phyloP scores from a whole-genome alignment of 2,113 vertebrate genomes.

The Bothrops jararaca region DNA sequence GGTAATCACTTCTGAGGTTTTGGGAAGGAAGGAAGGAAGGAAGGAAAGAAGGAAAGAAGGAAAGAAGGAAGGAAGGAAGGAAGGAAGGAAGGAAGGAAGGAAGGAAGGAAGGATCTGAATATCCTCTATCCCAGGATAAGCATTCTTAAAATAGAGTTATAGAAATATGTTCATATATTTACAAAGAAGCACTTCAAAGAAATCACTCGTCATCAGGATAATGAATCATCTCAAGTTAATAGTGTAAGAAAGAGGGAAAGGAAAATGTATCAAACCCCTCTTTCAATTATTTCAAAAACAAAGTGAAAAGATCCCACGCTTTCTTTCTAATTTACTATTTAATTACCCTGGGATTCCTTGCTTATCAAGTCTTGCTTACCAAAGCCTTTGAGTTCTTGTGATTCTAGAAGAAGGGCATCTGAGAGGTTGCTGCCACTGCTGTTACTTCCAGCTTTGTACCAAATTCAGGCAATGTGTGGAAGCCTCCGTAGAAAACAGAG shows the following conservation, averaged over 20 bases:
- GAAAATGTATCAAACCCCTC: not conserved
- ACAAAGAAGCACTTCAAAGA: not conserved
- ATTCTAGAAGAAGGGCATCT: not conserved
- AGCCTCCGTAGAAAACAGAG: not conserved
- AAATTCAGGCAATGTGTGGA: not conserved
- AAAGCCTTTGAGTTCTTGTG: not conserved
- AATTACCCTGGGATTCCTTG: not conserved
- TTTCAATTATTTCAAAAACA: not conserved
- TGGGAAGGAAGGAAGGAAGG: too few relatives aligned
- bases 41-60: too few relatives aligned
- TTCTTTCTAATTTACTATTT: not conserved
- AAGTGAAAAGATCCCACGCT: too few relatives aligned
- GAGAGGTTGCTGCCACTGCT: not conserved
- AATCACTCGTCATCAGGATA: not conserved
- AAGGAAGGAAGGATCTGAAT: not conserved
- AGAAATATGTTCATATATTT: not conserved
- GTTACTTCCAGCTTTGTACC: not conserved
- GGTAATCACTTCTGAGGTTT: not conserved
- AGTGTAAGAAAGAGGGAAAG: too few relatives aligned
- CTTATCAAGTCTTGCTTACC: conserved; percentile 1
- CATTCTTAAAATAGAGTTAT: not conserved
- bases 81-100: not conserved
- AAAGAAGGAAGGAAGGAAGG: not conserved
- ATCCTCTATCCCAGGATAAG: not conserved
- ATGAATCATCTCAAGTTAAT: not conserved